Conservation (phyloP, 2,888 invertebrate genomes). For the Lepidocyrtoides sp. region DNA sequence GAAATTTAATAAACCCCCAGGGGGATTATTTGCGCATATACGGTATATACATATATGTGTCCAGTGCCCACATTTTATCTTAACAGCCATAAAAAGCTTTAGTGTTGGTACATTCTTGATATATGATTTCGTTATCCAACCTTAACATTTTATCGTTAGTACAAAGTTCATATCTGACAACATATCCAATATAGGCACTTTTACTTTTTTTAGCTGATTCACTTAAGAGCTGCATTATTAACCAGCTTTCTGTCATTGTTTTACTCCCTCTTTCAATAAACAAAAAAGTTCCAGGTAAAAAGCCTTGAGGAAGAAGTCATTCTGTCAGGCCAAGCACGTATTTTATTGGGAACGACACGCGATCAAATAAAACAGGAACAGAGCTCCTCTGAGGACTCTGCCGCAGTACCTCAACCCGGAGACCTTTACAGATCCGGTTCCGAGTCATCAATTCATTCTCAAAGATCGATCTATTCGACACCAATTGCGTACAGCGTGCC, state of each 20-base stretch:
- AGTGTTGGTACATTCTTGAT: too few species aligned
- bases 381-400: conserved; percentile 19
- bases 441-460: conserved; percentile 73
- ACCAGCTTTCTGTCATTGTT: conserved; percentile 20
- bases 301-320: conserved; percentile 69
- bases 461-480: conserved; percentile 76
- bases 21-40: too few species aligned
- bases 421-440: conserved; percentile 72
- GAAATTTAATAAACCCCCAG: too few species aligned
- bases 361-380: conserved; percentile 52
- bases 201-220: background rate
- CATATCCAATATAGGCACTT: too few species aligned
- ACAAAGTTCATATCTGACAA: too few species aligned
- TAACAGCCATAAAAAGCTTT: too few species aligned
- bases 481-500: conserved; percentile 74
- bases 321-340: conserved; percentile 62
- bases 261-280: background rate
- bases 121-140: too few species aligned
- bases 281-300: conserved; percentile 67
- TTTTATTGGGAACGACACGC: conserved; percentile 76
- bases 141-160: too few species aligned
- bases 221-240: conserved; percentile 28
- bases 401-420: conserved; percentile 44
- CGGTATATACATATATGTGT: too few species aligned
- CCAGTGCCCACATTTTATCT: too few species aligned